Evolutionary conservation across 2,113 vertebrate species (phyloP).

Genomic region (Talpa occidentalis): DNA sequence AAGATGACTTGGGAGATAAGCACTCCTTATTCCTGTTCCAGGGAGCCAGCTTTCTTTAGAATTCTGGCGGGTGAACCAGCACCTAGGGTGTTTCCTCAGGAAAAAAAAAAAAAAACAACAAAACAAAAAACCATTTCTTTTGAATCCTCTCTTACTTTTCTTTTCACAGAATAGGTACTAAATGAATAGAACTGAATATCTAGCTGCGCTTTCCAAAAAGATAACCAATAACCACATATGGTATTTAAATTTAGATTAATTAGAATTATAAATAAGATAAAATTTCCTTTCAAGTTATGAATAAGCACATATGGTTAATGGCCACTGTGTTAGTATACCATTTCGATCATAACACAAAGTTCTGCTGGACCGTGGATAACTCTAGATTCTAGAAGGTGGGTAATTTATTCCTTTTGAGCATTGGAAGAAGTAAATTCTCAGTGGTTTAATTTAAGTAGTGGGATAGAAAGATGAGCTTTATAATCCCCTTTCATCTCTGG

Average conservation of each 20-base stretch:
- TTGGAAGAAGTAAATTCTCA: background rate
- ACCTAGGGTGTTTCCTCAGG: background rate
- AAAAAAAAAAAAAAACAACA: background rate
- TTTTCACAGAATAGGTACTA: background rate
- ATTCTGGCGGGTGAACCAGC: background rate
- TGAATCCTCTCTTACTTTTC: background rate
- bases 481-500: background rate
- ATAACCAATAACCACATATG: background rate
- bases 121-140: background rate
- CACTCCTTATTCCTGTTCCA: background rate
- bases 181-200: constrained; percentile 13
- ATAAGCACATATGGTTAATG: background rate
- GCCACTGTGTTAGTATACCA: background rate
- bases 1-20: background rate
- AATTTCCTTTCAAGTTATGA: background rate
- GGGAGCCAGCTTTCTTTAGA: background rate
- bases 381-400: background rate
- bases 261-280: background rate
- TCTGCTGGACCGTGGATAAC: background rate
- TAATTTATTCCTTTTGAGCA: background rate
- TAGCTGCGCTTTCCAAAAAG: background rate
- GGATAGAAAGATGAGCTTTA: background rate
- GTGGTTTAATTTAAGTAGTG: background rate
- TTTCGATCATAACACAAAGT: background rate
- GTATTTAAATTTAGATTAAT: constrained; percentile 8